Base-by-base conservation (phyloP, 2,888 invertebrate genomes). In the Temnothorax unifasciatus region DNA sequence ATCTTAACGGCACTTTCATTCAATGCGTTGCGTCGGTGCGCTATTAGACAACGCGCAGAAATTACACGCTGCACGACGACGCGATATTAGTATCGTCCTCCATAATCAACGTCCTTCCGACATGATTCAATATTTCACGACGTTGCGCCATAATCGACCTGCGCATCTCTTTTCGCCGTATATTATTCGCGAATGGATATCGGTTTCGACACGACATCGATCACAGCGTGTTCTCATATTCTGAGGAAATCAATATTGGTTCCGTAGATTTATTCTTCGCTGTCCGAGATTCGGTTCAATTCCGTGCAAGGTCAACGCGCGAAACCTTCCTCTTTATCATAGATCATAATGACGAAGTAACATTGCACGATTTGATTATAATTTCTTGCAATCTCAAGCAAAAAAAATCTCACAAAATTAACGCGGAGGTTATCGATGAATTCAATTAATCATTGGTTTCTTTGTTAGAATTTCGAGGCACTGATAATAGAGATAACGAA, bases 1-100 rank as follows among this genome's bases (percentile, higher is more conserved):
- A 84, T 91, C 87, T 90, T 89, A 91, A 91, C 91, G 89, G 89
- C 90, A 90, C 91, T 91, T 90, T 88, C 90, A 91, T 90, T 90
- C 86, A 89, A 91, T 90, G 85, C 87, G 85, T 88, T 89, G 83
- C 86, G 85, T 89, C 89, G 89, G 83, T 74, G 83, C 76, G 61
- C 77, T 85, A 90, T 90, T 90, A 89, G 86, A 89, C 82, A 82
- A 89, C 87, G 83, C 74, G 81, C 82, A 84, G 89, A 89, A 88
- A 89, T 91, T 88, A 86, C 85, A 89, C 85, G 89, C 73, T 76
- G 83, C 85, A 88, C 83, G 71, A 82, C 82, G 86, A 87, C 86
- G 89, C 85, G 81, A 86, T 89, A 89, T 90, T 90, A 85, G 90
- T 85, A 91, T 84, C 85, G 83, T 83, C 85, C 85, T 74, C 81